Evolutionary conservation across 2,113 vertebrate genomes (phyloP).

Genomic region (Leptocoma aspasia): DNA sequence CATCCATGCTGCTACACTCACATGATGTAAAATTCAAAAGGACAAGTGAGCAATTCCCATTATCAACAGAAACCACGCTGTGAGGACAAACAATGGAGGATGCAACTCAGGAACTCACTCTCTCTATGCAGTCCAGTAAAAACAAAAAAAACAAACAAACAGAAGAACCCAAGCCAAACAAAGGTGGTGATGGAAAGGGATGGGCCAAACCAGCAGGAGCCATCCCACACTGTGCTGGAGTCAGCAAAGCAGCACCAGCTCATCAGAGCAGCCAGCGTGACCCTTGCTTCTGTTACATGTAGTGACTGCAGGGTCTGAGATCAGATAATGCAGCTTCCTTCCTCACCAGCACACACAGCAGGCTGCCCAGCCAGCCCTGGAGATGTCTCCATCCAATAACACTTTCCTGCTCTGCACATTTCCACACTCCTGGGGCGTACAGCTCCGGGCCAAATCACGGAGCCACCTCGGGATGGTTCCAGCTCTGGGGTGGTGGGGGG

Average conservation of each 20-base stretch:
- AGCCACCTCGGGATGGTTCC: background rate
- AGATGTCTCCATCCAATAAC: background rate
- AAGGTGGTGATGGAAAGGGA: background rate
- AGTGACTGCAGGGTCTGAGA: background rate
- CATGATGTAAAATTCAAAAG: background rate
- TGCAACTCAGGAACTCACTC: background rate
- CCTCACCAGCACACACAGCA: background rate
- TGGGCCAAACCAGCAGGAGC: background rate
- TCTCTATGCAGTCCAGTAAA: background rate
- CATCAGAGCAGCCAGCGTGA: background rate
- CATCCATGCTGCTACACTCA: background rate
- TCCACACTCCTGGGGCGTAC: rapidly evolving
- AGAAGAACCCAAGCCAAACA: background rate
- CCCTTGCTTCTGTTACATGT: background rate
- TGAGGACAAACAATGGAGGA: background rate
- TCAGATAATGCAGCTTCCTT: background rate
- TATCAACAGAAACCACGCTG: background rate
- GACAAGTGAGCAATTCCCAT: background rate
- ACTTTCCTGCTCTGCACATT: background rate
- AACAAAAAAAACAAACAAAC: background rate
- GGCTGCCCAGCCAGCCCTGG: background rate
- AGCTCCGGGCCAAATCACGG: rapidly evolving
- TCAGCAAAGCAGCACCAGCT: background rate
- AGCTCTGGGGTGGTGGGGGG: background rate
- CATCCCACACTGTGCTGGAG: background rate